These are phyloP conservation scores for Grammomys dolichurus DNA, from an alignment of 2,113 vertebrate genomes.

Conservation along the genomic window DNA sequence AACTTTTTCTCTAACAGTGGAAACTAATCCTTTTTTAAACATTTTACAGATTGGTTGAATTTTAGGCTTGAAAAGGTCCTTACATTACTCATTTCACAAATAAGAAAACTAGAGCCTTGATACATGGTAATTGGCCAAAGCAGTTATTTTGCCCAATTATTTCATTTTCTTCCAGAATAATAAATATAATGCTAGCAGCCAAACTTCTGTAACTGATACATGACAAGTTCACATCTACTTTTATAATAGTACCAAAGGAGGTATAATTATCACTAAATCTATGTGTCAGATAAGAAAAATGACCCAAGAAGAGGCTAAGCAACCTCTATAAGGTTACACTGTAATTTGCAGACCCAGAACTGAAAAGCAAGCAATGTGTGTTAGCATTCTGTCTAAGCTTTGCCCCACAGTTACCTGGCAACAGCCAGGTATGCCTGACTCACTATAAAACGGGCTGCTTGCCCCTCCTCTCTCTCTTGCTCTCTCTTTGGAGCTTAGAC, in stretches of 20 bases:
- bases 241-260: not conserved
- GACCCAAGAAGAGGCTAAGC: not conserved
- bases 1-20: slow-evolving; percentile 2
- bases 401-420: no score
- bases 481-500: no score
- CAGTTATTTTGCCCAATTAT: slow-evolving; percentile 38
- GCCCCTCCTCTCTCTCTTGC: no score
- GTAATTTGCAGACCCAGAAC: not conserved
- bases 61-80: not conserved
- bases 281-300: slow-evolving; percentile 48
- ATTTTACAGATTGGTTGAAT: slow-evolving; percentile 40
- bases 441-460: no score
- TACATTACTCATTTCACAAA: not conserved
- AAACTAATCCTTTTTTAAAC: not conserved
- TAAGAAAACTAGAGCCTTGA: slow-evolving; percentile 19
- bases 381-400: no score
- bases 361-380: slow-evolving; percentile 15
- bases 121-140: not conserved
- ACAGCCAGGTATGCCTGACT: no score
- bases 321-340: not conserved
- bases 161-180: slow-evolving; percentile 45
- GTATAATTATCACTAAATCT: not conserved
- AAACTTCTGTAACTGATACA: slow-evolving; percentile 36
- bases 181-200: slow-evolving; percentile 25
- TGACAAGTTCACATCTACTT: not conserved